These are phyloP conservation scores for Lymantria monacha DNA, from an alignment of 2,888 invertebrate genomes.

Conservation along the genomic window DNA sequence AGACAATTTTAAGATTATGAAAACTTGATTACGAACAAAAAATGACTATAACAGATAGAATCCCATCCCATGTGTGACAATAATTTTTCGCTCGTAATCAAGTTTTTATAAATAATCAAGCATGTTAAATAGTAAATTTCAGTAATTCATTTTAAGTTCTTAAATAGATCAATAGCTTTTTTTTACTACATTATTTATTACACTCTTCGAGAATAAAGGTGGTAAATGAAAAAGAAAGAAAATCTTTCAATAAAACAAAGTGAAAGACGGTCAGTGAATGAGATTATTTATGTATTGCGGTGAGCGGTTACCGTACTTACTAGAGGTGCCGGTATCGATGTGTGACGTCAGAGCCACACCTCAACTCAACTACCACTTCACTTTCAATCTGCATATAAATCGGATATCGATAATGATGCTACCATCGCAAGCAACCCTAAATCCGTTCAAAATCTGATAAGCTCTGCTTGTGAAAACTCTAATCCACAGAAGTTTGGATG, in stretches of 20 bases:
- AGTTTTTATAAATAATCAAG: no score
- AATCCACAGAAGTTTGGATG: constrained; percentile 78
- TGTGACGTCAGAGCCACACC: constrained; percentile 54
- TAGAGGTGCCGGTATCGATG: constrained; percentile 27
- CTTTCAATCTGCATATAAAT: constrained; percentile 81
- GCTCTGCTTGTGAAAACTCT: constrained; percentile 74
- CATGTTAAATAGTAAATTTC: no score
- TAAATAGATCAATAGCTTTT: no score
- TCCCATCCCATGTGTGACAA: no score
- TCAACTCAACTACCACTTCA: constrained; percentile 52
- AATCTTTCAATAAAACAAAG: constrained; percentile 62
- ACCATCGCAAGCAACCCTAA: constrained; percentile 75
- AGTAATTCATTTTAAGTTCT: no score
- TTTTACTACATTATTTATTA: no score
- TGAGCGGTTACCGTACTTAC: constrained; percentile 8
- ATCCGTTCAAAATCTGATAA: constrained; percentile 80
- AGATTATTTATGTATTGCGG: constrained; percentile 52
- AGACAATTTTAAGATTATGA: no score
- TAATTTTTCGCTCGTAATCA: no score
- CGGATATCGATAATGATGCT: constrained; percentile 80
- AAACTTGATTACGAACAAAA: no score
- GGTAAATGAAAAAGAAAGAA: no score
- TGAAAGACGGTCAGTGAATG: constrained; percentile 53
- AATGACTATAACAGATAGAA: no score
- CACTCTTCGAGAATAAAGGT: no score